Conservation (phyloP, 1,140 invertebrate genomes). For the Propsilocerus akamusi region DNA sequence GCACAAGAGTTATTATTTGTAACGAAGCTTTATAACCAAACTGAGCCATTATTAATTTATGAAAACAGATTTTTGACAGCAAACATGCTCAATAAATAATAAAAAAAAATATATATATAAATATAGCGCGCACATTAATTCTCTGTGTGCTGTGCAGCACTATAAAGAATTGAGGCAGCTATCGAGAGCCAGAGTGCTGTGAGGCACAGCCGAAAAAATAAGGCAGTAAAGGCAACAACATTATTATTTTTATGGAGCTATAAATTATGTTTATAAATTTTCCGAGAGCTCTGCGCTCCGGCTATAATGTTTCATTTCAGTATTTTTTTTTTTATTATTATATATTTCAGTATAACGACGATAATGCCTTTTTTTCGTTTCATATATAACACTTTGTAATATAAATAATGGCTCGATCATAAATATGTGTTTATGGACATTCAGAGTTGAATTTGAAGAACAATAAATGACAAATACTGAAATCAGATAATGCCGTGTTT, state of each 20-base stretch:
- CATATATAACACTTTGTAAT: background rate
- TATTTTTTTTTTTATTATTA: background rate
- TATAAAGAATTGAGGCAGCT: background rate
- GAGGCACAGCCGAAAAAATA: background rate
- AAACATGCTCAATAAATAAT: constrained; percentile 3
- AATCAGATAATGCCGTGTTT: too few species aligned
- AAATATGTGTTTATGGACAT: background rate
- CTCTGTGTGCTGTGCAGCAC: background rate
- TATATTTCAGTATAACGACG: background rate
- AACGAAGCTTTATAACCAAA: too few species aligned
- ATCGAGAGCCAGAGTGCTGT: background rate
- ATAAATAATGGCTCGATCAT: background rate
- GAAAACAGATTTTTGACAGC: constrained; percentile 3
- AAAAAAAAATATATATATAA: background rate
- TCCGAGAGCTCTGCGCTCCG: background rate
- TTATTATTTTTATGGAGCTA: background rate
- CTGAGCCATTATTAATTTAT: constrained; percentile 4
- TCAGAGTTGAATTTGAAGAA: too few species aligned
- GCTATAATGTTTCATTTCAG: background rate
- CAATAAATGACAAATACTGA: too few species aligned
- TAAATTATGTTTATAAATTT: constrained; percentile 4
- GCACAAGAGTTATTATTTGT: too few species aligned
- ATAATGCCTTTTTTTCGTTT: background rate
- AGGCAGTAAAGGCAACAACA: background rate
- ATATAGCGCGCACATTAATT: background rate